These are phyloP conservation scores for Corticium candelabrum DNA, from an alignment of 37 sponge, comb jelly and placozoan genomes.

Conservation along the genomic window DNA sequence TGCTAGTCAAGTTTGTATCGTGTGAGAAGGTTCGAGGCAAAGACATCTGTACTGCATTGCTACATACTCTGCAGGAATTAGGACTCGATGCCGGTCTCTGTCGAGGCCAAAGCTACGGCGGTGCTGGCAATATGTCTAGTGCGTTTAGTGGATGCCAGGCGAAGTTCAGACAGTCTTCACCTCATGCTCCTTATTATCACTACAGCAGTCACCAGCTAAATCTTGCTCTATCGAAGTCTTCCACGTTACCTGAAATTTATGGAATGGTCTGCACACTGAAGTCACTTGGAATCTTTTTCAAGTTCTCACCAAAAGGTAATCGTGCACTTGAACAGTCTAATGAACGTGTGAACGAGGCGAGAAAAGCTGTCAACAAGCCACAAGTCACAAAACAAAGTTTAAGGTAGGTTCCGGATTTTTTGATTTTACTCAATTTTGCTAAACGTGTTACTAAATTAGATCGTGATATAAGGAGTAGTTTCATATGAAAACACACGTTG, in stretches of 20 bases:
- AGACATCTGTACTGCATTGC: conserved; percentile 7
- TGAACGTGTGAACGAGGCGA: no score
- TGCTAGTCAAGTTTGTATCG: conserved; percentile 9
- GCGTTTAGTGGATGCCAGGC: conserved; percentile 7
- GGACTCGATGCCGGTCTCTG: neutral
- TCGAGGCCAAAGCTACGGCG: conserved; percentile 16
- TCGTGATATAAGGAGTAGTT: no score
- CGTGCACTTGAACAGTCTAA: no score
- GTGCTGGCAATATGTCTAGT: conserved; percentile 24
- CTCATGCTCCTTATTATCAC: conserved; percentile 15
- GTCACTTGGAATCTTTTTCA: conserved; percentile 17
- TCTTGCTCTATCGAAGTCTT: conserved; percentile 20
- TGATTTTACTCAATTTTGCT: no score
- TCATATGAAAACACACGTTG: no score
- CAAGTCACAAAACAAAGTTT: no score
- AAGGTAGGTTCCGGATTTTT: no score
- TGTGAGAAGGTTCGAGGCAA: conserved; percentile 16
- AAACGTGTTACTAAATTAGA: no score
- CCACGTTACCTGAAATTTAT: conserved; percentile 19
- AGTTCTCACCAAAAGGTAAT: no score
- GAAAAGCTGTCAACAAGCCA: no score
- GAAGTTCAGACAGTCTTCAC: neutral
- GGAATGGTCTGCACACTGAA: conserved; percentile 16
- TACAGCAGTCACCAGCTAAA: conserved; percentile 31
- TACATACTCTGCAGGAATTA: neutral